Conservation (phyloP, 2,113 vertebrate genomes). For the Chaetura pelagica region DNA sequence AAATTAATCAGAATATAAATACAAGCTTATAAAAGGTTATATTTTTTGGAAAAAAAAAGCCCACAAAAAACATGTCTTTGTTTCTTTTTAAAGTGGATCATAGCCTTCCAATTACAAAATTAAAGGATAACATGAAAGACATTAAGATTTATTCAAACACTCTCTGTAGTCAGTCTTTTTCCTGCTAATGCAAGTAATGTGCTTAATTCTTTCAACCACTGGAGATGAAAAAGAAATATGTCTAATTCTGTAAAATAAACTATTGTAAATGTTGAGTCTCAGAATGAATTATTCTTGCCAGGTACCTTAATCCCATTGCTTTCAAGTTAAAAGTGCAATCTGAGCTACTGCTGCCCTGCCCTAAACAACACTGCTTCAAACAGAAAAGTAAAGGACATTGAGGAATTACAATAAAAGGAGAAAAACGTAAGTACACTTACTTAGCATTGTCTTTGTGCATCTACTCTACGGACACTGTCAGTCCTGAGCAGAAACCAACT, state of each 20-base stretch:
- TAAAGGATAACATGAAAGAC: not conserved
- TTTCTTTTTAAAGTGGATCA: not conserved
- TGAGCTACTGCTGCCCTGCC: not conserved
- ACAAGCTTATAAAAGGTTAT: not conserved
- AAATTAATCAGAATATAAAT: not conserved
- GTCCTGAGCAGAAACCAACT: not conserved
- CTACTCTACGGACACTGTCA: not conserved
- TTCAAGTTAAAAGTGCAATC: constrained; percentile 26
- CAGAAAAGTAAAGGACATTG: not conserved
- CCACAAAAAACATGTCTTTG: too few relatives aligned
- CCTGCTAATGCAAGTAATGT: not conserved
- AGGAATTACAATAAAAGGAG: not conserved
- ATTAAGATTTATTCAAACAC: not conserved
- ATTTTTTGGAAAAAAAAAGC: not conserved
- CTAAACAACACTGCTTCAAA: not conserved
- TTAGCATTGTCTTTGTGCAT: not conserved
- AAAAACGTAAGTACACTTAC: not conserved
- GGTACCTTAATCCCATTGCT: not conserved
- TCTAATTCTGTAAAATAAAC: not conserved
- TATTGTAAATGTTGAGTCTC: not conserved
- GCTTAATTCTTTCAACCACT: not conserved
- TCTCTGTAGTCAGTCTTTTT: not conserved
- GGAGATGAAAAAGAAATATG: constrained; percentile 7
- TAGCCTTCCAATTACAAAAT: not conserved
- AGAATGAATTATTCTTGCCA: constrained; percentile 13